Percentiles rank a stretch among this genome's conserved stretches.
phyloP scores from a whole-genome alignment of 2,797 vertebrate species.

The Corythornis leucogaster region DNA sequence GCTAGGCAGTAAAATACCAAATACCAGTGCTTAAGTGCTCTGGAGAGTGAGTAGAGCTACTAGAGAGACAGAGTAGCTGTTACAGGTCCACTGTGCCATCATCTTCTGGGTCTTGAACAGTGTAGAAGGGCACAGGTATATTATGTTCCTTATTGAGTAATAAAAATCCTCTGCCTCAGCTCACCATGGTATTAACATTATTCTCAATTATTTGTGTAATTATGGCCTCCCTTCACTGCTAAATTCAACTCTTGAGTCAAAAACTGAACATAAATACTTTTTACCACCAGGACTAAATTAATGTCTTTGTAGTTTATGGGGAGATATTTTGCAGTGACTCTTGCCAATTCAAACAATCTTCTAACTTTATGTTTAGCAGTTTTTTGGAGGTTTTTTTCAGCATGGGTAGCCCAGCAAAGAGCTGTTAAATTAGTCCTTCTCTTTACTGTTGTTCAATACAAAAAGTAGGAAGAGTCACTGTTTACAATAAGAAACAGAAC shows the following conservation, averaged over 20 bases:
- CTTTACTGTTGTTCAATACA: not conserved
- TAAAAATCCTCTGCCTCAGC: not conserved
- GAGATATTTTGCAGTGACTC: constrained; percentile 1
- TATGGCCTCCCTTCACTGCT: not conserved
- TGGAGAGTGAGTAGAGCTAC: not conserved
- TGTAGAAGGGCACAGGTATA: not conserved
- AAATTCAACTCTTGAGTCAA: constrained; percentile 18
- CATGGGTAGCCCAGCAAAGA: not conserved
- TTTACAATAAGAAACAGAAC: constrained; percentile 1
- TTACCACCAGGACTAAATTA: not conserved
- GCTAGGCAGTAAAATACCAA: not conserved
- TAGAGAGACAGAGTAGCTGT: not conserved
- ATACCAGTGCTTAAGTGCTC: not conserved
- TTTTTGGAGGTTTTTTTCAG: not conserved
- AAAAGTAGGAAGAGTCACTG: not conserved
- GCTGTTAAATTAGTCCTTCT: not conserved
- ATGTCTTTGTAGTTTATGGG: not conserved
- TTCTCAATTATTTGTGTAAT: constrained; percentile 14
- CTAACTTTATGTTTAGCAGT: not conserved
- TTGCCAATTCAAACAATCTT: not conserved
- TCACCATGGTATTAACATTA: not conserved
- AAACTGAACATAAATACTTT: constrained; percentile 11
- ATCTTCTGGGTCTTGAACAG: not conserved
- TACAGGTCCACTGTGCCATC: not conserved
- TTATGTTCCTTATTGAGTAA: not conserved